Base-by-base conservation (phyloP, 2,113 vertebrate genomes). In the Gallinago undulata region DNA sequence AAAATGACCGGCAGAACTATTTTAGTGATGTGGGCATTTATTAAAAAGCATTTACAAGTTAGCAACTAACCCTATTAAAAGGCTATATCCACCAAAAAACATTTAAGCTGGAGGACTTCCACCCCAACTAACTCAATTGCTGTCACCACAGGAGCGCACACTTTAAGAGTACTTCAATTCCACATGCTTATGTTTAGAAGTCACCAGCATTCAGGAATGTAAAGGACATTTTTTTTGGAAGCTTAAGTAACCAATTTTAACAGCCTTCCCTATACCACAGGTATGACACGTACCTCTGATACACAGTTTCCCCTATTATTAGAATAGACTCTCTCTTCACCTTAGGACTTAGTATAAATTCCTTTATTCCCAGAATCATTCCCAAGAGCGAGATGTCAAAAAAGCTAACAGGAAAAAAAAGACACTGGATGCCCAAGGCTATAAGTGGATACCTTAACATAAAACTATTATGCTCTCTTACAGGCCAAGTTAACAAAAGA, bases 401-500 rank as follows among this genome's bases (percentile, higher is more conserved):
- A 89, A 90, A 93, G 48, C 80, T 79, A 83, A 94, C 6, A 7
- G n/a, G 6, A 11, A 53, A 85, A 94, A 39, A 91, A 91, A 81
- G 85, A 96, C 76, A 84, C 76, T 57, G 95, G 77, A 94, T 94
- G 96, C 90, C 92, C 96, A 96, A 97, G 84, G 87, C 91, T 97
- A 95, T 51, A 95, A 89, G 93, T 93, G 96, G 93, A 63, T 96
- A 94, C 62, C 66, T 91, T 84, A 95, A 89, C 69, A 53, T 67
- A 89, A 74, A 90, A 83, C 73, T 77, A 77, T 75, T 88, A 81
- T 72, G 92, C 23, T 90, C 19, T 16, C 0, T 89, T 93, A 82
- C 86, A 87, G 51, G 88, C 94, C 87, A 96, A 87, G 94, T 97
- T 84, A 97, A 96, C 89, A 94, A 95, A 97, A 97, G 68, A 93